phyloP scores from a whole-genome alignment of 2,888 invertebrate species.

The Anoplius nigerrimus region DNA sequence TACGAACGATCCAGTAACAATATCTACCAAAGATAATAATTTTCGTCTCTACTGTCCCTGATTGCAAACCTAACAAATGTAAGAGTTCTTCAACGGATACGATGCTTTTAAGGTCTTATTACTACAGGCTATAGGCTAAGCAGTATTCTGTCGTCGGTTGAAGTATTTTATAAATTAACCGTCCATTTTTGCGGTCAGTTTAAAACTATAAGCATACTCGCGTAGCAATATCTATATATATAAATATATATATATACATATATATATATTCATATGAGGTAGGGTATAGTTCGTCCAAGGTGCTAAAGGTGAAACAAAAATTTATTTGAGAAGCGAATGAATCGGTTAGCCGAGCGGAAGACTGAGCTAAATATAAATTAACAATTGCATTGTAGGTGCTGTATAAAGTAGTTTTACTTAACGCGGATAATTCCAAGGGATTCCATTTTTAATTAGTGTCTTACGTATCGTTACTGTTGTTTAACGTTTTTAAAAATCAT shows the following conservation, averaged over 20 bases:
- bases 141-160: conserved; percentile 4
- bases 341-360: conserved; percentile 26
- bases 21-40: conserved; percentile 50
- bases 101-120: no score
- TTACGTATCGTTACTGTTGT: conserved; percentile 1
- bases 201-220: neutral
- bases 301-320: conserved; percentile 1
- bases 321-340: no score
- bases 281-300: neutral
- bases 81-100: no score
- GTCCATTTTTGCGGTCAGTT: conserved; percentile 4
- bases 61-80: no score
- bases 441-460: conserved; percentile 35
- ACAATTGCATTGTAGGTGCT: conserved; percentile 35
- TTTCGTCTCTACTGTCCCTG: conserved; percentile 6
- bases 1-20: conserved; percentile 19
- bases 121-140: neutral
- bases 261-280: neutral
- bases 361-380: conserved; percentile 46
- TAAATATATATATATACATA: conserved; percentile 16
- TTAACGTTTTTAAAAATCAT: no score
- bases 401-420: conserved; percentile 19
- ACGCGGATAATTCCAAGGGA: conserved; percentile 20
- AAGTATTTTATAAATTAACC: conserved; percentile 1
- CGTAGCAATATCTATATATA: neutral